Evolutionary conservation across 2,888 invertebrate genomes (phyloP).

Genomic region (Teinopalpus imperialis): DNA sequence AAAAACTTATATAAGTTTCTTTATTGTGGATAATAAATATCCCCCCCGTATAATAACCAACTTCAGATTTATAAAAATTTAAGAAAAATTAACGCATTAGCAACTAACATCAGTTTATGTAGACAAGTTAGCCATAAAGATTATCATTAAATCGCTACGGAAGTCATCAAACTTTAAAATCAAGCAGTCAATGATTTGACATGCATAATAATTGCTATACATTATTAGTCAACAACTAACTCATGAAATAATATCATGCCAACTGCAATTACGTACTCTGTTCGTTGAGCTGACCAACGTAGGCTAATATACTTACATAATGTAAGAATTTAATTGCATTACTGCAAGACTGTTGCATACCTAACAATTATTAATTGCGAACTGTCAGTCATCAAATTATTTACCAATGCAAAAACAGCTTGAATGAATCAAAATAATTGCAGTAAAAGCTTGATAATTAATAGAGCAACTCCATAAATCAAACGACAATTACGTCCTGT

Average conservation of each 20-base stretch:
- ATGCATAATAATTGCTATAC: neutral
- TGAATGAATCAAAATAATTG: slow-evolving; percentile 21
- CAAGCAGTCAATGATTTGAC: neutral
- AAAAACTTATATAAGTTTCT: too few species aligned
- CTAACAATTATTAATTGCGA: slow-evolving; percentile 24
- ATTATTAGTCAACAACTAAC: slow-evolving; percentile 7
- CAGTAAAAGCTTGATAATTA: neutral
- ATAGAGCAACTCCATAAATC: neutral
- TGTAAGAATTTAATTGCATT: slow-evolving; percentile 26
- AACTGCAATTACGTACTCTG: slow-evolving; percentile 32
- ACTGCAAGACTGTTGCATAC: slow-evolving; percentile 19
- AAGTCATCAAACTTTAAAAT: slow-evolving; percentile 2
- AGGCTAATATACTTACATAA: slow-evolving; percentile 27
- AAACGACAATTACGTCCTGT: too few species aligned
- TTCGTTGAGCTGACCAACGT: slow-evolving; percentile 29
- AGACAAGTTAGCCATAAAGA: too few species aligned
- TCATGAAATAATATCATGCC: slow-evolving; percentile 24
- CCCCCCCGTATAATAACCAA: too few species aligned
- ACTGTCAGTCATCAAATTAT: slow-evolving; percentile 18
- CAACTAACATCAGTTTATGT: too few species aligned
- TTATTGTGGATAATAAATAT: too few species aligned
- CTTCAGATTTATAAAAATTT: too few species aligned
- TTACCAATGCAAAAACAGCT: slow-evolving; percentile 9
- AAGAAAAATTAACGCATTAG: too few species aligned
- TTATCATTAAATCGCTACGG: too few species aligned